phyloP scores from a whole-genome alignment of 2,888 invertebrate genomes.

The Drosophila formosana region DNA sequence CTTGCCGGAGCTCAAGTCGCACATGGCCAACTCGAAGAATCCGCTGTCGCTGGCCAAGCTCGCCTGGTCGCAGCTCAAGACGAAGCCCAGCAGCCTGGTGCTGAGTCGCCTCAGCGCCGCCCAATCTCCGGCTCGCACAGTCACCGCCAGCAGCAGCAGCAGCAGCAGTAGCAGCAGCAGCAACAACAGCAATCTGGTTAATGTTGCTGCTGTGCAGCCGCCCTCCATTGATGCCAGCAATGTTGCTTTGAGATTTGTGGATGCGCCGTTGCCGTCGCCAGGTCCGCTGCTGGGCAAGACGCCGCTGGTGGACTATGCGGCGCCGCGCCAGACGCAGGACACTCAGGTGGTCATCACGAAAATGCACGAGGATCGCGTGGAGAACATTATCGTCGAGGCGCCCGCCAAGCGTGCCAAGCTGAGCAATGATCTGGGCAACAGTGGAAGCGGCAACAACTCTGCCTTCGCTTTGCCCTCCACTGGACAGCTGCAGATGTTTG shows the following conservation, averaged over 20 bases:
- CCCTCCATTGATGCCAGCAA: conserved; percentile 36
- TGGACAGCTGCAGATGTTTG: conserved; percentile 51
- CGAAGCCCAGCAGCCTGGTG: conserved; percentile 87
- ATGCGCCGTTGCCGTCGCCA: conserved; percentile 91
- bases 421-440: conserved; percentile 14
- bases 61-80: conserved; percentile 84
- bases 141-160: conserved; percentile 33
- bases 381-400: conserved; percentile 44
- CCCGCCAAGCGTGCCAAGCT: conserved; percentile 68
- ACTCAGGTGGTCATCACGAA: conserved; percentile 83
- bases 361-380: conserved; percentile 83
- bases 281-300: conserved; percentile 94
- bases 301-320: conserved; percentile 90
- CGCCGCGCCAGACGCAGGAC: conserved; percentile 76
- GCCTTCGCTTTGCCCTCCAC: conserved; percentile 27
- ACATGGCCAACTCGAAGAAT: conserved; percentile 83
- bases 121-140: conserved; percentile 70
- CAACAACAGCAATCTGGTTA: conserved; percentile 2
- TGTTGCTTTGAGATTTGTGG: conserved; percentile 85
- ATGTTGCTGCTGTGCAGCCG: conserved; percentile 9
- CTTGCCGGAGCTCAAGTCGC: conserved; percentile 86
- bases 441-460: not conserved
- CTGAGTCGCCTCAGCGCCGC: conserved; percentile 84
- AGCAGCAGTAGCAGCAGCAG: conserved; percentile 8
- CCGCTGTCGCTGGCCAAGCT: conserved; percentile 83